These are phyloP conservation scores for Spisula subtruncata DNA, from an alignment of 2,888 invertebrate species.

Conservation along the genomic window DNA sequence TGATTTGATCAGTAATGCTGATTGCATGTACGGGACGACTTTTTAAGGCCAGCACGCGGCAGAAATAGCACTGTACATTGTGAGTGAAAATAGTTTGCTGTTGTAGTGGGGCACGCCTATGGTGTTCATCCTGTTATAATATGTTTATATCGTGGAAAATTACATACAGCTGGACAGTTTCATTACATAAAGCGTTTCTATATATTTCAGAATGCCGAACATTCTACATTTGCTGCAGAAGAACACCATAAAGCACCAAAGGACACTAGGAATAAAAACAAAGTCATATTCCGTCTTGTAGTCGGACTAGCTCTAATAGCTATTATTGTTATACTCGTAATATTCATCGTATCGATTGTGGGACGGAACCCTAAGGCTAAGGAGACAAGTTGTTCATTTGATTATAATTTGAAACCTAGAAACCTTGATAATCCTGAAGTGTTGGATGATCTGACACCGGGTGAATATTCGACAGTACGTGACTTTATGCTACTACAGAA, in stretches of 20 bases:
- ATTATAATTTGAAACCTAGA: conserved; percentile 56
- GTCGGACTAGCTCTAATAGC: background rate
- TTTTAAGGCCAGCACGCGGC: no score
- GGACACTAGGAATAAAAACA: background rate
- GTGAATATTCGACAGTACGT: conserved; percentile 73
- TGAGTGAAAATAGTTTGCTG: no score
- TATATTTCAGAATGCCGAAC: background rate
- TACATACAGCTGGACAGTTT: background rate
- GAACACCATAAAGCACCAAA: background rate
- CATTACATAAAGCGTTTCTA: no score
- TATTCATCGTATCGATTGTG: background rate
- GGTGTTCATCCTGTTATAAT: no score
- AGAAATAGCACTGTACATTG: no score
- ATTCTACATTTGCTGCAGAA: background rate
- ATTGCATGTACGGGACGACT: no score
- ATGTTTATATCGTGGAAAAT: no score
- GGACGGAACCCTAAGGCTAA: background rate
- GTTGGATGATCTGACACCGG: conserved; percentile 79
- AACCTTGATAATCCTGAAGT: conserved; percentile 75
- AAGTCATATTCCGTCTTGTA: background rate
- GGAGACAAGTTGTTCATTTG: background rate
- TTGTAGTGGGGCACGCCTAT: no score
- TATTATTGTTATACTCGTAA: background rate
- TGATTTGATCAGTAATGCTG: no score
- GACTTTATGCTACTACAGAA: conserved; percentile 68